Conservation (phyloP, 2,888 invertebrate species). For the Sphaerophoria rueppellii region DNA sequence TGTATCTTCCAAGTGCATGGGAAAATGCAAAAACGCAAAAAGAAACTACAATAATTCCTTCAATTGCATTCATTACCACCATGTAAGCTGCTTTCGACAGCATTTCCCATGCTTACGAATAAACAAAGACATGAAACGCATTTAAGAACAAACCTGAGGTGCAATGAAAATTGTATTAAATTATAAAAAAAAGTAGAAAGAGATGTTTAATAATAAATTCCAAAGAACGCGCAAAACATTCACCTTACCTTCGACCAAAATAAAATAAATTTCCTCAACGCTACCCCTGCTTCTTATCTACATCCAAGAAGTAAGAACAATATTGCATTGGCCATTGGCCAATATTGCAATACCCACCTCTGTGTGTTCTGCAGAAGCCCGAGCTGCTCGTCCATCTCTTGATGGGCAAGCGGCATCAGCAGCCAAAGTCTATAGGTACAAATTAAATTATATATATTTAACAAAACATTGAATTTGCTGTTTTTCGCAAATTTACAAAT, state of each 20-base stretch:
- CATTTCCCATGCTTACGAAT: background rate
- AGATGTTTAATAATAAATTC: conserved; percentile 17
- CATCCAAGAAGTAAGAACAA: conserved; percentile 15
- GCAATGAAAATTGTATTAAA: conserved; percentile 33
- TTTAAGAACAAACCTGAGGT: conserved; percentile 38
- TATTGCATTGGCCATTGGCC: conserved; percentile 65
- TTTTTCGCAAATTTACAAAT: conserved; percentile 28
- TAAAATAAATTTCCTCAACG: background rate
- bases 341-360: conserved; percentile 62
- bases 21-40: conserved; percentile 4
- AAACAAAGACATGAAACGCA: no score
- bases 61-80: conserved; percentile 31
- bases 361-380: conserved; percentile 22
- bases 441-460: conserved; percentile 67
- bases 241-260: conserved; percentile 1
- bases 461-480: conserved; percentile 64
- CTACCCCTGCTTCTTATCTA: background rate
- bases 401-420: background rate
- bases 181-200: conserved; percentile 34
- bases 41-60: conserved; percentile 31
- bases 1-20: background rate
- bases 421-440: conserved; percentile 50
- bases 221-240: conserved; percentile 28
- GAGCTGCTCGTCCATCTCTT: conserved; percentile 49
- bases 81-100: conserved; percentile 27